A percentile compares a stretch with the other conserved stretches of the same genome.
These are phyloP conservation scores for Rhinogobius similis DNA, from an alignment of 2,113 vertebrate species.

Conservation along the genomic window DNA sequence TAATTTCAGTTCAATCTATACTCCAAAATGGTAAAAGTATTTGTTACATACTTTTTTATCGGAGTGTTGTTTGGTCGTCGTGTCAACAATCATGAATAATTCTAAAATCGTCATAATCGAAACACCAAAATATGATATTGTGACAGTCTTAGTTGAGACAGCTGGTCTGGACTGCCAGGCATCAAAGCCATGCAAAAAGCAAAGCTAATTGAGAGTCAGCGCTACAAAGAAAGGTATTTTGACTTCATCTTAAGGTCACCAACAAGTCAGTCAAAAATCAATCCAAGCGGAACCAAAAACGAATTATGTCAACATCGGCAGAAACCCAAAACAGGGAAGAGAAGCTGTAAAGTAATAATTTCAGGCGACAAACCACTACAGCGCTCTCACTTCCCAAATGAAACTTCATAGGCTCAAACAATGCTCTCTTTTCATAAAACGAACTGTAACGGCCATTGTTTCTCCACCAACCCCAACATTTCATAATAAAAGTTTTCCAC, in stretches of 20 bases:
- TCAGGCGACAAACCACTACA: conserved; percentile 1
- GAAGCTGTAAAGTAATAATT: conserved; percentile 13
- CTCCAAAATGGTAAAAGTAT: too few relatives aligned
- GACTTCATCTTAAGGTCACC: background rate
- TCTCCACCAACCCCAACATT: background rate
- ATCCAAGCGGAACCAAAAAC: conserved; percentile 7
- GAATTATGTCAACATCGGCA: conserved; percentile 9
- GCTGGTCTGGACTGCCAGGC: too few relatives aligned
- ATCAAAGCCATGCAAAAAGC: too few relatives aligned
- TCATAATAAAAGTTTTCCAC: background rate
- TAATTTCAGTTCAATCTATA: too few relatives aligned
- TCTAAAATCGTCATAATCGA: too few relatives aligned
- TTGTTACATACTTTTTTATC: too few relatives aligned
- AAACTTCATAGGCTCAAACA: conserved; percentile 5
- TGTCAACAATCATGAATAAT: too few relatives aligned
- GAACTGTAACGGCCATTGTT: background rate
- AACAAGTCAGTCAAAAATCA: conserved; percentile 6
- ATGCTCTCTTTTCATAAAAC: background rate
- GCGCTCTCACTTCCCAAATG: background rate
- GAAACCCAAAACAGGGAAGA: background rate
- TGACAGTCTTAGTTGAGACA: too few relatives aligned
- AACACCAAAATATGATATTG: too few relatives aligned
- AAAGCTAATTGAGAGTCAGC: too few relatives aligned
- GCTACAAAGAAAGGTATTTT: background rate
- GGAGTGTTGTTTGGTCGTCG: too few relatives aligned